Percentiles rank a stretch among this genome's conserved stretches.
Evolutionary conservation across 2,113 vertebrate species (phyloP).

Genomic region (Edolisoma coerulescens): DNA sequence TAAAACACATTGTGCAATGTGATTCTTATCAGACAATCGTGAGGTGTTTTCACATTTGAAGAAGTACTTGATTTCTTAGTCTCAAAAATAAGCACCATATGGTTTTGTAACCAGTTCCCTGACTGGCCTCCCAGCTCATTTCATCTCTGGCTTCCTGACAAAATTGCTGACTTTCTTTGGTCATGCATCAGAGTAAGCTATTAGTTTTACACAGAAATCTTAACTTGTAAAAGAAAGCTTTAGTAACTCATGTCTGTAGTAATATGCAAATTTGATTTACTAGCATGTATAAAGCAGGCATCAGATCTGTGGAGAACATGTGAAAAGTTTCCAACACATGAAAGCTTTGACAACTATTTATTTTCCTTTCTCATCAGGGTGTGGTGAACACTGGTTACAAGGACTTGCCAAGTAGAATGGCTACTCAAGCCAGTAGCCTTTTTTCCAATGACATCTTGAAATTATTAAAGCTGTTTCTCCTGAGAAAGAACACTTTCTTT

Average conservation of each 20-base stretch:
- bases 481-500: constrained; percentile 82
- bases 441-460: constrained; percentile 87
- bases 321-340: constrained; percentile 20
- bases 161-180: constrained; percentile 32
- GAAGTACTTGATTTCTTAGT: constrained; percentile 56
- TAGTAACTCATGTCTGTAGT: constrained; percentile 28
- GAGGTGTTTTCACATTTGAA: constrained; percentile 53
- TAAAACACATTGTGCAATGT: constrained; percentile 22
- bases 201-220: constrained; percentile 42
- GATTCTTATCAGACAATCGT: constrained; percentile 45
- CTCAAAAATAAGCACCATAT: constrained; percentile 69
- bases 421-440: constrained; percentile 83
- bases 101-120: constrained; percentile 49
- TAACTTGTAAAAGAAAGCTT: constrained; percentile 53
- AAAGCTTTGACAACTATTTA: constrained; percentile 43
- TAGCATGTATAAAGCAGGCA: constrained; percentile 10
- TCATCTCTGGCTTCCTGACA: constrained; percentile 58
- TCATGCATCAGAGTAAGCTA: constrained; percentile 27
- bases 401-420: constrained; percentile 83
- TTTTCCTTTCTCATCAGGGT: constrained; percentile 70
- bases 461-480: constrained; percentile 84
- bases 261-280: constrained; percentile 39
- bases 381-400: constrained; percentile 82
- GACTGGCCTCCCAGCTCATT: constrained; percentile 49
- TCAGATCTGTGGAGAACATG: neutral